Base-by-base conservation (phyloP, 2,888 invertebrate species). In the Synanthedon tipuliformis region DNA sequence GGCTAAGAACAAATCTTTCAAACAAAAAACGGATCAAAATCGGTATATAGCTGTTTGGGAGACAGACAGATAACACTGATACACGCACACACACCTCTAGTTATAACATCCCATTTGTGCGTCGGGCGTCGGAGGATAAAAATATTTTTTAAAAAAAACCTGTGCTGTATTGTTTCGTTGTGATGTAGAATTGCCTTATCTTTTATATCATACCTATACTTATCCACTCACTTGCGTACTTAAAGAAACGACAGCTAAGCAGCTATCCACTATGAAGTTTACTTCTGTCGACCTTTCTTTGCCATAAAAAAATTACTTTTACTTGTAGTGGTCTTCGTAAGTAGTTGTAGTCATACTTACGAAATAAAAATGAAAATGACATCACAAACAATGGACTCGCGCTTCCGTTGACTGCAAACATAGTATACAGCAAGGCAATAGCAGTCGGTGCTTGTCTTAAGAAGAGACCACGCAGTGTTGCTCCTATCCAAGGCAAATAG, bases 401-500 rank as follows among this genome's bases (percentile, higher is more conserved):
- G 41, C 68, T 72, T 4, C 78, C 79, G 49, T 73, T 73, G 58
- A 80, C 62, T 5, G 81, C 67, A 0, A 72, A 75, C 71, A 81
- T 76, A 2, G 84, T 84, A 61, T 85, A 87, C 1, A 85, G 54
- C 1, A 86, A 65, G 0, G 81, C 86, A 0, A 65, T 75, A 0
- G 73, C 83, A 0, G 86, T 83, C 0, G 85, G 82, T 2, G 69
- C 79, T 56, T 84, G 85, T 0, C 85, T 71, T 2, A 78, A 54
- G 50, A 79, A 66, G 52, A 87, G 56, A 0, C 85, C 85, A 0
- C 84, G 78, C 1, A 85, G 63, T 0, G 78, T 69, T 1, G 73
- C 75, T 0, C 86, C 86, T 53, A 86, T 57, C 84, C 84, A 86
- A 0, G 86, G 86, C 52, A 86, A 66, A 59, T 75, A 84, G 45